Base-by-base conservation (phyloP, 2,797 vertebrate species). In the Onychomys leucogaster region DNA sequence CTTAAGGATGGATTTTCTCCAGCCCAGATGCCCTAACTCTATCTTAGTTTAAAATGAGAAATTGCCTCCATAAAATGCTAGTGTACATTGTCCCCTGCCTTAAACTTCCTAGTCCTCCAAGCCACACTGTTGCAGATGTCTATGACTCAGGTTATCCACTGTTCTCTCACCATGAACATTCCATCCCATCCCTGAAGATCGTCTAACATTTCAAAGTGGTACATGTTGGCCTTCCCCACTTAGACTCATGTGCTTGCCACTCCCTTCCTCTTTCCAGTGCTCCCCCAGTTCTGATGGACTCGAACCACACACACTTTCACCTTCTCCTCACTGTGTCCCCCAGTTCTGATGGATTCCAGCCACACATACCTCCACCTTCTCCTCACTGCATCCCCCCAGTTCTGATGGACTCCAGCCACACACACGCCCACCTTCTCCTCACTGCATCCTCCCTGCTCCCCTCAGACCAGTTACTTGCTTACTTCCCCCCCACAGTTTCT, bases 211-310 rank as follows among this genome's bases (percentile, higher is more conserved):
- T 94, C 52, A 34, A 67, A 65, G 19, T 0, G 2, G 34, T 65
- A 19, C 61, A 32, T 3, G 3, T 0, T 0, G 34, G 4, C 37
- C 89, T 78, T 75, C 32, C 10, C 37, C 6, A 16, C 2, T 2
- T 25, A 41, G 63, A 19, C 32, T 55, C 46, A 2, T 29, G 32
- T 9, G 3, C 29, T n/a, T n/a, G 23, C 21, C 34, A 3, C 9
- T 21, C 27, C 21, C 41, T 63, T 69, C 34, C 10, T n/a, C 65
- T 77, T 75, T 90, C 71, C 21, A 34, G 29, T 29, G 21, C 43
- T 91, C 52, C 17, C 25, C 23, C 19, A 9, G 41, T 55, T 55
- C 14, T 5, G 55, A 55, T 55, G 55, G 55, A 55, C 55, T 55
- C 16, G 4, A 5, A 16, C 55, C 52, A 55, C 52, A 55, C 13